Evolutionary conservation across 2,113 vertebrate species (phyloP).

Genomic region (Tragelaphus strepsiceros): DNA sequence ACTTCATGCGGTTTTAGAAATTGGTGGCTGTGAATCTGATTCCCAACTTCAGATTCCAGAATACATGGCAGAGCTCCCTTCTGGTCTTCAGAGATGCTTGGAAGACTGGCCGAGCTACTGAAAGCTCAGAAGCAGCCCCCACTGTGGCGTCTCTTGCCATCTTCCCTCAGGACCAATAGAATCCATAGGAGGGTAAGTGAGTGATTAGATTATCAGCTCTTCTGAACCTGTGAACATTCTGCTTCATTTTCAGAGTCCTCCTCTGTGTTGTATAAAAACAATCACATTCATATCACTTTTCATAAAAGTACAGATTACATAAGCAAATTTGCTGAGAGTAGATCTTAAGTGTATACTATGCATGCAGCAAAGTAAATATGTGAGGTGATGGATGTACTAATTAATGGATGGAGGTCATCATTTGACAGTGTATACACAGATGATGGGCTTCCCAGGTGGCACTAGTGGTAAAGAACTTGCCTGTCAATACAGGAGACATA

Average conservation of each 20-base stretch:
- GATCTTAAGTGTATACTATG: neutral
- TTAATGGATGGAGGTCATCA: neutral
- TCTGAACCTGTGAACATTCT: neutral
- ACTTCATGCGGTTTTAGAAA: neutral
- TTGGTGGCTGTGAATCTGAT: neutral
- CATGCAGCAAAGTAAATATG: neutral
- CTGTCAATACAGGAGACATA: neutral
- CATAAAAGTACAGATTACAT: neutral
- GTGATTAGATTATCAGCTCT: neutral
- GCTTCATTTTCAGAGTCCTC: neutral
- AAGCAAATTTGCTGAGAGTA: neutral
- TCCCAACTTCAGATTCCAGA: neutral
- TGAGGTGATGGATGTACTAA: neutral
- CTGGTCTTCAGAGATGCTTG: neutral
- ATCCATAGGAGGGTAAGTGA: neutral
- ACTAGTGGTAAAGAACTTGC: neutral
- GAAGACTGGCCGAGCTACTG: neutral
- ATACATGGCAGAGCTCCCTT: neutral
- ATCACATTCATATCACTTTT: neutral
- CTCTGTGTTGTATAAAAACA: neutral
- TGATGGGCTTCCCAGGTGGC: neutral
- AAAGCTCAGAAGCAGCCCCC: neutral
- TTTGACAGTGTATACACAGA: neutral
- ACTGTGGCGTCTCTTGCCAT: neutral
- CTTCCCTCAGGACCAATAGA: neutral